phyloP scores from a whole-genome alignment of 1,140 invertebrate genomes.

The Ooceraea biroi region DNA sequence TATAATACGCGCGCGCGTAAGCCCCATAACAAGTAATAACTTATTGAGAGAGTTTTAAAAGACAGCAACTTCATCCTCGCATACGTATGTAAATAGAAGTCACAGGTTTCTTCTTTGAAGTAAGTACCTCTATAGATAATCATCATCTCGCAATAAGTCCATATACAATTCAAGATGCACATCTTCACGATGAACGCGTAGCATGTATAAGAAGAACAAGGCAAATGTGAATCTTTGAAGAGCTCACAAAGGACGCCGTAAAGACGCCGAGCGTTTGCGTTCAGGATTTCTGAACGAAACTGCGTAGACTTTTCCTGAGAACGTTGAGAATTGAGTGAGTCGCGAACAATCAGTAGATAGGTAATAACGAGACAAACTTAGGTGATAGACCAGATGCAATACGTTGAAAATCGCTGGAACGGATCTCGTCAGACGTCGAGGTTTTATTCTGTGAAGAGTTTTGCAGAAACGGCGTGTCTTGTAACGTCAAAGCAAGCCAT shows the following conservation, averaged over 20 bases:
- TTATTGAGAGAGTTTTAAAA: constrained; percentile 43
- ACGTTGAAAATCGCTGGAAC: constrained; percentile 13
- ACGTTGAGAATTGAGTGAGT: constrained; percentile 36
- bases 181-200: constrained; percentile 63
- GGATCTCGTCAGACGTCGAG: background rate
- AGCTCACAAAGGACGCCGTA: no score
- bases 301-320: background rate
- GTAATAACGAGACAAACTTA: constrained; percentile 40
- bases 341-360: constrained; percentile 51
- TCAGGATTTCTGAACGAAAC: constrained; percentile 6
- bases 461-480: no score
- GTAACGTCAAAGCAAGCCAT: no score
- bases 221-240: background rate
- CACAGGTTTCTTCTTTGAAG: constrained; percentile 48
- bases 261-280: constrained; percentile 16
- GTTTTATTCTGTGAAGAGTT: background rate
- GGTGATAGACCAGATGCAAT: constrained; percentile 34
- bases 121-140: constrained; percentile 51
- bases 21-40: constrained; percentile 25
- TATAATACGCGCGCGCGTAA: constrained; percentile 39
- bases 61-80: constrained; percentile 49
- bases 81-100: constrained; percentile 46
- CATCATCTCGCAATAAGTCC: constrained; percentile 64
- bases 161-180: constrained; percentile 59
- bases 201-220: background rate